Percentiles rank a stretch among this genome's conserved stretches.
These are phyloP conservation scores for Oceanites oceanicus DNA, from an alignment of 2,113 vertebrate genomes.

Conservation along the genomic window DNA sequence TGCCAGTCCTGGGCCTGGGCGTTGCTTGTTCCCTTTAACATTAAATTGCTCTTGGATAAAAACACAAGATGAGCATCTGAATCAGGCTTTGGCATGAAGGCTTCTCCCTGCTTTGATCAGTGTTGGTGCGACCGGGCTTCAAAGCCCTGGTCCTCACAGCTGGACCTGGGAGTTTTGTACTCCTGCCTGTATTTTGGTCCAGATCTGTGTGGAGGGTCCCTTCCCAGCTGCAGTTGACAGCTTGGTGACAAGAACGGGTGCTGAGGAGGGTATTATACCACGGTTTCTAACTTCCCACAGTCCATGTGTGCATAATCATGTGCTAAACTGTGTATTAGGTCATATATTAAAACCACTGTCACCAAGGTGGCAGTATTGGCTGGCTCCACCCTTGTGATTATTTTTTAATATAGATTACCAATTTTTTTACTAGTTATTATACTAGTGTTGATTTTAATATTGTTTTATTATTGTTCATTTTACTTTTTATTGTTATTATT, in stretches of 20 bases:
- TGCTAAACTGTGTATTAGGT: background rate
- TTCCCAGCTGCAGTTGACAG: background rate
- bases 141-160: fast-evolving
- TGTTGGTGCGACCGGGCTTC: background rate
- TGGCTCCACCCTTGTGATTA: background rate
- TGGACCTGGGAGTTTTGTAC: background rate
- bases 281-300: background rate
- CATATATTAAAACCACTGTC: background rate
- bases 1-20: background rate
- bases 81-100: background rate
- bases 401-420: background rate
- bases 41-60: background rate
- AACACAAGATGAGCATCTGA: background rate
- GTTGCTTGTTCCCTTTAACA: background rate
- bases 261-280: background rate
- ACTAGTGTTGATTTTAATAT: background rate
- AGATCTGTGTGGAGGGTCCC: background rate
- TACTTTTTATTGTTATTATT: background rate
- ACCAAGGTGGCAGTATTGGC: background rate
- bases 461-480: background rate
- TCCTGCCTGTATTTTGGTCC: background rate
- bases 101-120: background rate
- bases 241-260: background rate
- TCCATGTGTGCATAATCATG: background rate
- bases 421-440: background rate